Percentiles rank a stretch among this genome's conserved stretches.
phyloP scores from a whole-genome alignment of 1,140 invertebrate genomes.

The Condylostylus longicornis region DNA sequence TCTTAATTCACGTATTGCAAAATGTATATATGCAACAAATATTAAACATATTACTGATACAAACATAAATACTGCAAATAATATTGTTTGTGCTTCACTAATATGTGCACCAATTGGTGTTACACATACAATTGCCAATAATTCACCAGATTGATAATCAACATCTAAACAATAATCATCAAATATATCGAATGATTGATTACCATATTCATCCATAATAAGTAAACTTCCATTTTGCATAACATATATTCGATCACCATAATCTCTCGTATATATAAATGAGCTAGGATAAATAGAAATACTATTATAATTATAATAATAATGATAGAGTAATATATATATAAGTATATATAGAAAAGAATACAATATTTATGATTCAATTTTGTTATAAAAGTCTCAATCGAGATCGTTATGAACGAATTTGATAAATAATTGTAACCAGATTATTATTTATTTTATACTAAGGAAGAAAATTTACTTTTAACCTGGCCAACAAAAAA shows the following conservation, averaged over 20 bases:
- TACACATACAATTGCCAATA: slow-evolving; percentile 25
- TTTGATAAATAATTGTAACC: no score
- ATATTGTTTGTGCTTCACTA: slow-evolving; percentile 15
- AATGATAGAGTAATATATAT: not conserved
- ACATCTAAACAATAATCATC: slow-evolving; percentile 25
- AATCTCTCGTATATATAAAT: slow-evolving; percentile 13
- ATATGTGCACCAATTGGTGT: slow-evolving; percentile 23
- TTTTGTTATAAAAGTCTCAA: not conserved
- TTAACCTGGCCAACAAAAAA: no score
- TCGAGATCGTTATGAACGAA: not conserved
- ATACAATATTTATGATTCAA: not conserved
- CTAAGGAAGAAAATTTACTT: no score
- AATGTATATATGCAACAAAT: slow-evolving; percentile 22
- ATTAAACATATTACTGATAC: slow-evolving; percentile 26
- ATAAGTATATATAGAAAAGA: no score
- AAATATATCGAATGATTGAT: slow-evolving; percentile 20
- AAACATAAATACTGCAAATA: slow-evolving; percentile 23
- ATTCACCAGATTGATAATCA: slow-evolving; percentile 18
- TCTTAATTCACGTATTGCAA: slow-evolving; percentile 15
- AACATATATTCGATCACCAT: slow-evolving; percentile 2
- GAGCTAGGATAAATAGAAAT: slow-evolving; percentile 18
- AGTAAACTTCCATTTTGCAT: slow-evolving; percentile 24
- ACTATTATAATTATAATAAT: not conserved
- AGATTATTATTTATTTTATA: no score
- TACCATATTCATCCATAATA: slow-evolving; percentile 21